Conservation (phyloP, 2,888 invertebrate species). For the Gisinianus flammeolus region DNA sequence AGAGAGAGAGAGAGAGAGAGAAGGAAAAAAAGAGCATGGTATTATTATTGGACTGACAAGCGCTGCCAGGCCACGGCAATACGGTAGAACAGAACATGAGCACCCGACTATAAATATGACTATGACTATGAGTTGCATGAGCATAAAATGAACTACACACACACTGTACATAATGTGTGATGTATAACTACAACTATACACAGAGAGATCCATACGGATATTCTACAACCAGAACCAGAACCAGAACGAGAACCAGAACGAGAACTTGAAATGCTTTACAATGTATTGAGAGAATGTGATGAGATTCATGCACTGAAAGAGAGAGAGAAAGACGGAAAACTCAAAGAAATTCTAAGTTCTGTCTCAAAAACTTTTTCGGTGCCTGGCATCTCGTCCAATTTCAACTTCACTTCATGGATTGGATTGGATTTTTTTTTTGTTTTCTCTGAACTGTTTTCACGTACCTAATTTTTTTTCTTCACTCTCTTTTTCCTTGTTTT, state of each 20-base stretch:
- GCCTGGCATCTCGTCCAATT: not conserved
- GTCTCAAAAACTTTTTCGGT: not conserved
- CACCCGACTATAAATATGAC: constrained; percentile 19
- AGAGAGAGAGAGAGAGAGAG: constrained; percentile 25
- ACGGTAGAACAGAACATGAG: not conserved
- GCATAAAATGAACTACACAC: too few species aligned
- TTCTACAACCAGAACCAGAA: not conserved
- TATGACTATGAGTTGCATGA: too few species aligned
- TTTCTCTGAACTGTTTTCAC: not conserved
- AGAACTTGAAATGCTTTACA: not conserved
- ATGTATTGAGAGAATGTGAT: not conserved
- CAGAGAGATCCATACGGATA: not conserved
- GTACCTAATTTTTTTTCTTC: too few species aligned
- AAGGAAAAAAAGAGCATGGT: constrained; percentile 20
- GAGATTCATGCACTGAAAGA: not conserved
- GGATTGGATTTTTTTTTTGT: not conserved
- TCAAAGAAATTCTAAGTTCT: not conserved
- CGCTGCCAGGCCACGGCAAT: constrained; percentile 21
- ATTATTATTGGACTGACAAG: constrained; percentile 28
- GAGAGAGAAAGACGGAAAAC: not conserved
- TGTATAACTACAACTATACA: not conserved
- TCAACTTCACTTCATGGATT: not conserved
- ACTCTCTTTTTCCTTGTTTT: too few species aligned
- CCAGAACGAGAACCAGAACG: not conserved
- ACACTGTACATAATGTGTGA: not conserved